Base-by-base conservation (phyloP, 2,888 invertebrate genomes). In the Leptopilina syphax region DNA sequence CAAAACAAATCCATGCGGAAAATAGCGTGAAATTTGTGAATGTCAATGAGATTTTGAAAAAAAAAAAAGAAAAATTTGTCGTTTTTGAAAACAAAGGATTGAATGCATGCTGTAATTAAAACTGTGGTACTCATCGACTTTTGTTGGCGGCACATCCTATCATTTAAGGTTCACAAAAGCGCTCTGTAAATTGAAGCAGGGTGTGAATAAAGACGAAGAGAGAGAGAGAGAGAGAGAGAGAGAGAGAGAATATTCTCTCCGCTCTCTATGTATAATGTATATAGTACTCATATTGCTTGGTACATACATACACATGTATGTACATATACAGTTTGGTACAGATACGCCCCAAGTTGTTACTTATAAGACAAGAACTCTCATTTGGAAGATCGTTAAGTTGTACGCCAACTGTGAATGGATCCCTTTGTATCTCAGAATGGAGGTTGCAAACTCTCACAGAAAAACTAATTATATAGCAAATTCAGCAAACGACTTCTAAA, bases 391-490 rank as follows among this genome's bases (percentile, higher is more conserved):
- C 83, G 81, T 84, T 84, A 82, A 78, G 80, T 80, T 79, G 60
- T 77, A 80, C 80, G 80, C 81, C 60, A 81, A 84, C 81, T 83
- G 82, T 79, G 81, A 83, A 84, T 82, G 82, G 82, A 77, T 78
- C 66, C 77, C 67, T 77, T 80, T 77, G 81, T 65, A 79, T 67
- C 81, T 77, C 63, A 77, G 79, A 83, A 81, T 80, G 78, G 80
- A 78, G 82, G 77, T 81, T 83, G 82, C 82, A 78, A 73, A 73
- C 73, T 73, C 73, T 57, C 73, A 57, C 27, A 27, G 57, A 73
- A 73, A 73, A 73, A 73, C 73, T 73, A 73, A 73, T 73, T 73
- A 73, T 73, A 73, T 73, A 73, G 73, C 54, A 57, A 73, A 73
- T 73, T 73, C 73, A 27, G 9, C 54, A 54, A 73, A 54, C 27